A percentile compares a stretch with the other conserved stretches of the same genome.
phyloP scores from a whole-genome alignment of 2,797 vertebrate genomes.

The Menidia menidia region DNA sequence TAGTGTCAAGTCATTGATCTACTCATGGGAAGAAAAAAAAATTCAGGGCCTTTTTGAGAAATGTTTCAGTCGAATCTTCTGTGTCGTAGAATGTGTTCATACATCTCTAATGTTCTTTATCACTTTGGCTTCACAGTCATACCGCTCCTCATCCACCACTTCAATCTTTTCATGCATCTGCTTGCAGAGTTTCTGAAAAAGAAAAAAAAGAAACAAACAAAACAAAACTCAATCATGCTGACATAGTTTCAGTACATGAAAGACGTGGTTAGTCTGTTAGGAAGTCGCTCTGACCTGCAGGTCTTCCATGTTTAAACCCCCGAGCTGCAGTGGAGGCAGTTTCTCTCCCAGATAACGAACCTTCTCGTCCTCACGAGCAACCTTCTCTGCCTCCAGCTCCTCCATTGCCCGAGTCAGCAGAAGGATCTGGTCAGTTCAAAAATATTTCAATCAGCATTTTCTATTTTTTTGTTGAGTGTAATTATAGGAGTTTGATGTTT shows the following conservation, averaged over 20 bases:
- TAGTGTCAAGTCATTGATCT: slow-evolving; percentile 77
- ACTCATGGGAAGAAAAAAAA: slow-evolving; percentile 8
- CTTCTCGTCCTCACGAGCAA: slow-evolving; percentile 86
- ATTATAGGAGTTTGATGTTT: background rate
- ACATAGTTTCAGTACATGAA: no score
- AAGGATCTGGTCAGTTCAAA: slow-evolving; percentile 82
- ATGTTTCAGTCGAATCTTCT: background rate
- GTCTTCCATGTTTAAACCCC: slow-evolving; percentile 82
- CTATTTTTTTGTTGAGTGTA: background rate
- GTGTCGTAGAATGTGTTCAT: slow-evolving; percentile 4
- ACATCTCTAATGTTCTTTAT: slow-evolving; percentile 79
- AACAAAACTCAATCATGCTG: no score
- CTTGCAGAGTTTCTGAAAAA: slow-evolving; percentile 71
- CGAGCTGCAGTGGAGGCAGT: slow-evolving; percentile 81
- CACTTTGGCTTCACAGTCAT: slow-evolving; percentile 78
- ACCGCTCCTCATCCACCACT: slow-evolving; percentile 78
- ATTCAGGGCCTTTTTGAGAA: slow-evolving; percentile 1
- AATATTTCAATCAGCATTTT: background rate
- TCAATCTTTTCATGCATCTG: slow-evolving; percentile 71
- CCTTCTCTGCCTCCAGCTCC: slow-evolving; percentile 83
- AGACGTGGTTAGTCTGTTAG: background rate
- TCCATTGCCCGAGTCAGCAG: slow-evolving; percentile 90
- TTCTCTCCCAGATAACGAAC: slow-evolving; percentile 86
- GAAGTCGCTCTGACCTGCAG: slow-evolving; percentile 83
- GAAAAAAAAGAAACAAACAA: background rate